Evolutionary conservation across 2,888 invertebrate species (phyloP).

Genomic region (Hydriomena furcata): DNA sequence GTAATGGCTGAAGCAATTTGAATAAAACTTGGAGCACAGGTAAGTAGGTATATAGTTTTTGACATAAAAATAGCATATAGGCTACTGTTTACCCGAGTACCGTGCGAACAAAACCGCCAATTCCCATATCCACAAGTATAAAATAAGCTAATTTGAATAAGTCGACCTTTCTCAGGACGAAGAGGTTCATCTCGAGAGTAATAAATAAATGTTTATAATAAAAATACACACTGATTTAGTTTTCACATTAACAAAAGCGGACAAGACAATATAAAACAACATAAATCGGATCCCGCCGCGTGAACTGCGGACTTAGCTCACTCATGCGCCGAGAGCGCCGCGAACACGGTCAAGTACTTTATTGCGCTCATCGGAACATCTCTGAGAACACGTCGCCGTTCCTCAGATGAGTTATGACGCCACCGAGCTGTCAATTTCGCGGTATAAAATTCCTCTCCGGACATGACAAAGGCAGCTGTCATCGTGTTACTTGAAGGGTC

Average conservation of each 20-base stretch:
- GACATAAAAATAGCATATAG: too few species aligned
- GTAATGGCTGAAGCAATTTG: too few species aligned
- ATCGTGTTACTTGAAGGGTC: slow-evolving; percentile 73
- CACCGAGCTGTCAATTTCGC: slow-evolving; percentile 75
- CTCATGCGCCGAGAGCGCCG: slow-evolving; percentile 57
- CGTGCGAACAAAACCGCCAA: too few species aligned
- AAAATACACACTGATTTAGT: slow-evolving; percentile 66
- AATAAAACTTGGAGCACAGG: too few species aligned
- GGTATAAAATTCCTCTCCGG: slow-evolving; percentile 74
- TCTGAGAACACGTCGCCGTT: slow-evolving; percentile 56
- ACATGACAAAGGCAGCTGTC: slow-evolving; percentile 80
- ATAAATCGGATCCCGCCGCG: slow-evolving; percentile 75
- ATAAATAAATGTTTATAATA: slow-evolving; percentile 43
- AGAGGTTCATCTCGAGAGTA: slow-evolving; percentile 28
- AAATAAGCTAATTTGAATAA: too few species aligned
- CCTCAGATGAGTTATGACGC: slow-evolving; percentile 66
- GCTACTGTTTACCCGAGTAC: too few species aligned
- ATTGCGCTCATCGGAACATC: slow-evolving; percentile 66
- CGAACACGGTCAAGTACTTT: slow-evolving; percentile 64
- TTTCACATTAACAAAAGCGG: slow-evolving; percentile 77
- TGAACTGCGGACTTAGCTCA: slow-evolving; percentile 53
- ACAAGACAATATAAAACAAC: slow-evolving; percentile 72
- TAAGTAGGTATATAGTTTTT: too few species aligned
- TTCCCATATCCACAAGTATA: too few species aligned
- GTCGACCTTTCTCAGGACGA: slow-evolving; percentile 14